A percentile compares a stretch with the other conserved stretches of the same genome.
Conservation (phyloP, 2,888 invertebrate genomes). For the Clunio marinus region DNA sequence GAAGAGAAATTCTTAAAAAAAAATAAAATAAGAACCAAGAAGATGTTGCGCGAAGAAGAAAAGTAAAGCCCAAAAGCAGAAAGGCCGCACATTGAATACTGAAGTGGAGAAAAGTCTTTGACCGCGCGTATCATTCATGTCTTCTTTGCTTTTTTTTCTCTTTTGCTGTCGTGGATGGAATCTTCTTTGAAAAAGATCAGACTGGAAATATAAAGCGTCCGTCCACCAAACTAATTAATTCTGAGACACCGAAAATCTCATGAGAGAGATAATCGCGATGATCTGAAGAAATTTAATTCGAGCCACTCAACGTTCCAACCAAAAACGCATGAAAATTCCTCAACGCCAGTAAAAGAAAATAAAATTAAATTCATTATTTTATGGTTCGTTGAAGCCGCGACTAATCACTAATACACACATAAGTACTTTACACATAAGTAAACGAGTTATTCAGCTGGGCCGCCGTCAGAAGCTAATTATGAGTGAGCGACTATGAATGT, state of each 20-base stretch:
- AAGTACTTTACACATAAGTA: constrained; percentile 8
- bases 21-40: not conserved
- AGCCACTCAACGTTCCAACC: not conserved
- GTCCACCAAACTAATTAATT: not conserved
- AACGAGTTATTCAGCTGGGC: constrained; percentile 26
- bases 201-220: constrained; percentile 3
- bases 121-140: constrained; percentile 28
- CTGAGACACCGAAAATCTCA: no score
- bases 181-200: not conserved
- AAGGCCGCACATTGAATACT: constrained; percentile 28
- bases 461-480: constrained; percentile 23
- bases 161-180: not conserved
- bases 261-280: no score
- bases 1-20: constrained; percentile 13
- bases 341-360: constrained; percentile 23
- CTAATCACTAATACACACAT: not conserved
- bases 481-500: not conserved
- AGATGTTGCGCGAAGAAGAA: not conserved
- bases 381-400: constrained; percentile 35
- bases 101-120: constrained; percentile 32
- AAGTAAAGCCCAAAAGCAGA: not conserved
- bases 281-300: constrained; percentile 4
- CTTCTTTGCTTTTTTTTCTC: not conserved
- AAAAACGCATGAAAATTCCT: constrained; percentile 20
- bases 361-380: constrained; percentile 37